Evolutionary conservation across 2,888 invertebrate genomes (phyloP), one percentile per base, ranked within the genome.

Genomic region (Drosophila longiperda): DNA sequence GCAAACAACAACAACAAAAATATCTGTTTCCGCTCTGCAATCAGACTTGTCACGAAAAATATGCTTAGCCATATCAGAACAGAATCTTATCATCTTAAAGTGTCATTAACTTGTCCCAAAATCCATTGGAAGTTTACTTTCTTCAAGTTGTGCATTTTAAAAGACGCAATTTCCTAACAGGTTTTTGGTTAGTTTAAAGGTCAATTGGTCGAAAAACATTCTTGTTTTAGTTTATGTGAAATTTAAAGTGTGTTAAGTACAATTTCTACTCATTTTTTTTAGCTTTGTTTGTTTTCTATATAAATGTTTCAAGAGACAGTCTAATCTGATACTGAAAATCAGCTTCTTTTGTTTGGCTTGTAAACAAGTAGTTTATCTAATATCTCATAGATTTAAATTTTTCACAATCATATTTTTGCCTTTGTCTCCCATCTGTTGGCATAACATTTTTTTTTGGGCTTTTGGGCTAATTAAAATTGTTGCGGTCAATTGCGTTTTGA

Each of bases 401-500:
- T 58, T 79, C 48, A 57, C 67, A 63, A 57, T 66, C 55, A 34
- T 32, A 50, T 77, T 66, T 68, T 38, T 38, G 29, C 42, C 40
- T 42, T 69, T 57, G 66, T 26, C 45, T 65, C 50, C 57, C 45
- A 15, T 26, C 11, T 49, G 67, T 75, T 65, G 66, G 76, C 76
- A 80, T 66, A 81, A 76, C 67, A 54, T 33, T 66, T 42, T 33
- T 57, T 15, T 26, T 49, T 66, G 61, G 55, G n/a, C 55, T 73
- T 53, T 80, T 66, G 58, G 66, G 50, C 67, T 75, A 79, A 82
- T 82, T 81, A 69, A 79, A 82, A 73, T 71, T 66, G 66, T 64
- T 83, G 67, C 73, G 83, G 72, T 83, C 81, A 82, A 83, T 75
- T 82, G 75, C 59, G 60, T 68, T 81, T 70, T 50, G 55, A 64